Evolutionary conservation across 2,888 invertebrate species (phyloP), one percentile per base, ranked within the genome.

Genomic region (Gymnoscelis rufifasciata): DNA sequence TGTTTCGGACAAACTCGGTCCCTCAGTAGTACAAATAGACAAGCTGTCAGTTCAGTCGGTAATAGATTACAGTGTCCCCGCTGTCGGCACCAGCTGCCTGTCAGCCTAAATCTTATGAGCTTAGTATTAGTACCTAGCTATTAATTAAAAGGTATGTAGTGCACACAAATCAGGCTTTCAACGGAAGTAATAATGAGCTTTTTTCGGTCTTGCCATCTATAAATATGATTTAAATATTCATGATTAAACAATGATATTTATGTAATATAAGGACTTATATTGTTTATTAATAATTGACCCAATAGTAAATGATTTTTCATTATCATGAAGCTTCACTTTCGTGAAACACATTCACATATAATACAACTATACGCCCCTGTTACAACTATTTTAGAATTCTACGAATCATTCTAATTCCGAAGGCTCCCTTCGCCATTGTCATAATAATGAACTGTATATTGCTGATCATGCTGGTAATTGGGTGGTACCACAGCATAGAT

Each of bases 31-130:
- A 26, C 26, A 26, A 57, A 58, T 56, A 53, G 13, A 28, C 33
- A 15, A 29, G 1, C 24, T 38, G 38, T 28, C 41, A 45, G 38
- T 42, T 61, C 14, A 15, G 62, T 66, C 60, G 60, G 71, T 77
- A 77, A 77, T 77, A 77, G 75, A 79, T 78, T 74, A 79, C 73
- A 59, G 66, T 72, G 75, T 76, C 78, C 73, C 78, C 78, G 77
- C 71, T 76, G 78, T 78, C 78, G 74, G 58, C 66, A 54, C 51
- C 74, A 76, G 74, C 71, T 75, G 76, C 52, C 68, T 73, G 75
- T 73, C 75, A 69, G 11, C 35, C 35, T 19, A 23, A 15, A 15
- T 35, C 35, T 19, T 11, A 23, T 10, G 15, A 35, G 35, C 35
- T 35, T 35, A 35, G n/a, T 11, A 23, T 11, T 6, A n/a, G n/a